Conservation (phyloP, 2,797 vertebrate genomes). For the Orestias chungarensis region DNA sequence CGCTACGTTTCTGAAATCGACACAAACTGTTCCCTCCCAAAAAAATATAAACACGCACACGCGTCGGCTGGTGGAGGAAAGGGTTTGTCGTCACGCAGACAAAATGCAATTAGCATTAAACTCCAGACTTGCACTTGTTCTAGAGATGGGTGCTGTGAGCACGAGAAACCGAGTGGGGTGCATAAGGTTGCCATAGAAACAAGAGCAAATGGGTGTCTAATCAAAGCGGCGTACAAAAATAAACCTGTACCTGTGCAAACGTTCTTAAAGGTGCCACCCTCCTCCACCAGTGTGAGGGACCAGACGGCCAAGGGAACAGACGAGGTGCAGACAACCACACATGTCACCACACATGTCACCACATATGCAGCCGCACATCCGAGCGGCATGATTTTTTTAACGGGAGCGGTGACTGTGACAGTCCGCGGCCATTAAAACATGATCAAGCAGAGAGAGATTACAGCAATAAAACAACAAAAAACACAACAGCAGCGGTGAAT, state of each 20-base stretch:
- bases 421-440: conserved; percentile 58
- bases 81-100: conserved; percentile 23
- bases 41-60: conserved; percentile 38
- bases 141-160: conserved; percentile 37
- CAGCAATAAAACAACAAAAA: conserved; percentile 35
- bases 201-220: conserved; percentile 55
- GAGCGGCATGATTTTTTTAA: conserved; percentile 35
- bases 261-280: conserved; percentile 31
- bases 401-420: conserved; percentile 26
- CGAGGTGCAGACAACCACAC: conserved; percentile 15
- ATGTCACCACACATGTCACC: no score
- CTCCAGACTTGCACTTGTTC: conserved; percentile 42
- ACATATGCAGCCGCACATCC: conserved; percentile 64
- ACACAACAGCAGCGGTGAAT: conserved; percentile 34
- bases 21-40: conserved; percentile 67
- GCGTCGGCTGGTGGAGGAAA: conserved; percentile 10
- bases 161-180: conserved; percentile 23
- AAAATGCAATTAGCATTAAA: conserved; percentile 37
- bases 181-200: conserved; percentile 71
- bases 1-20: conserved; percentile 51
- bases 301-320: conserved; percentile 36
- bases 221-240: conserved; percentile 14
- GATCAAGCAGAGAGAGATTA: conserved; percentile 57
- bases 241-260: conserved; percentile 52
- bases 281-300: conserved; percentile 24